Percentiles rank a stretch among this genome's conserved stretches.
Conservation (phyloP, 2,797 vertebrate genomes). For the Crenuchus spilurus region DNA sequence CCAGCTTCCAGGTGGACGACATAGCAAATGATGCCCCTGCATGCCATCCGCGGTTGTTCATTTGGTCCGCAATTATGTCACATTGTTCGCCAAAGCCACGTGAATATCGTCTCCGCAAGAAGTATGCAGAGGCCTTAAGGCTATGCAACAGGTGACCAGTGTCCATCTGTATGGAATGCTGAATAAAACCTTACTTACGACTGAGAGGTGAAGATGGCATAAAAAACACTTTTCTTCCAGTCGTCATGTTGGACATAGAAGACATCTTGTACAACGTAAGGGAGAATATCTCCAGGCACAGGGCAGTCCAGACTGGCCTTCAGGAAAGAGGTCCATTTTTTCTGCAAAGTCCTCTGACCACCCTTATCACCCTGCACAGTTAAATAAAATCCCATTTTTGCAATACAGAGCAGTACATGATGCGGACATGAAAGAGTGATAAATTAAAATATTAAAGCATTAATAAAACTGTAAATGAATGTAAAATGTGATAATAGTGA, state of each 20-base stretch:
- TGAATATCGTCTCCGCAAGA: too few species aligned
- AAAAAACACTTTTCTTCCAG: constrained; percentile 80
- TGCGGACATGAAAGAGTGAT: too few species aligned
- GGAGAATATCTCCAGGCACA: constrained; percentile 73
- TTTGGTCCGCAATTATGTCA: too few species aligned
- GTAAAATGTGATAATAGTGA: too few species aligned
- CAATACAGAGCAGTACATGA: neutral
- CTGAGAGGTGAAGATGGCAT: constrained; percentile 78
- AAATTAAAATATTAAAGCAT: too few species aligned
- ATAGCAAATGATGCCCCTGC: too few species aligned
- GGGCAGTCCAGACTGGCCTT: constrained; percentile 81
- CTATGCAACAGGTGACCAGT: neutral
- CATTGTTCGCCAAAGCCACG: too few species aligned
- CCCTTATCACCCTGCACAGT: constrained; percentile 75
- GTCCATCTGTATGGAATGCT: constrained; percentile 6
- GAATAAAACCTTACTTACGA: constrained; percentile 68
- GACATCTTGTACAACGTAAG: constrained; percentile 80
- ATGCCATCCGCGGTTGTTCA: too few species aligned
- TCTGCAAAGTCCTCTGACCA: constrained; percentile 77
- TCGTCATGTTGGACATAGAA: constrained; percentile 76
- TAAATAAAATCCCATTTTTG: neutral
- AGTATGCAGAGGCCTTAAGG: too few species aligned
- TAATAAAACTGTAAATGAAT: too few species aligned
- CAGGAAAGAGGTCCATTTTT: constrained; percentile 81
- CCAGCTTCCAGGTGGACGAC: too few species aligned